phyloP scores from a whole-genome alignment of 1,140 invertebrate species.

The Cotesia chilonis region DNA sequence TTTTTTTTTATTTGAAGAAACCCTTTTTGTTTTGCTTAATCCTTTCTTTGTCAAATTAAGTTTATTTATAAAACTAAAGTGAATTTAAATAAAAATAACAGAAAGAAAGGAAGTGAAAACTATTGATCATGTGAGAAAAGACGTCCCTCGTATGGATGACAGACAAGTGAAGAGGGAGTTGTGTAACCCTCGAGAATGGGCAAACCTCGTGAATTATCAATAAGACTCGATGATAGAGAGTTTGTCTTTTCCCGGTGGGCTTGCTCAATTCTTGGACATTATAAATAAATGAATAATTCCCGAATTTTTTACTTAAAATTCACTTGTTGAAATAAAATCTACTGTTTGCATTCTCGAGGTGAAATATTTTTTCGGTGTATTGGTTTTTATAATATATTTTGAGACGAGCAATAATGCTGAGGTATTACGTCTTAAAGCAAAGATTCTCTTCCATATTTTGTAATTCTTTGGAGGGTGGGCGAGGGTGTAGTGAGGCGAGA shows the following conservation, averaged over 20 bases:
- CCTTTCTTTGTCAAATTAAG: too few species aligned
- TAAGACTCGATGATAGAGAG: slow-evolving; percentile 29
- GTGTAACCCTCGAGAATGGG: slow-evolving; percentile 21
- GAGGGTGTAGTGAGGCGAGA: slow-evolving; percentile 48
- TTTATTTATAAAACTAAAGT: too few species aligned
- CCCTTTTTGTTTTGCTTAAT: too few species aligned
- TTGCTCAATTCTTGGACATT: slow-evolving; percentile 44
- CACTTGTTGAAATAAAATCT: slow-evolving; percentile 1
- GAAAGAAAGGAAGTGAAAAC: too few species aligned
- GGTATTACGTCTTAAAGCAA: slow-evolving; percentile 16
- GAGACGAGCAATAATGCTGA: slow-evolving; percentile 53
- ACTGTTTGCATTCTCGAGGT: too few species aligned
- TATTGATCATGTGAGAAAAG: slow-evolving; percentile 1
- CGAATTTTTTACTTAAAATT: slow-evolving; percentile 33
- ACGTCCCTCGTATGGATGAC: not conserved
- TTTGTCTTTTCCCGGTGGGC: slow-evolving; percentile 17
- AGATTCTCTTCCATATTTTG: too few species aligned
- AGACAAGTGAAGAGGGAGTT: slow-evolving; percentile 4
- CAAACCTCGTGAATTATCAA: slow-evolving; percentile 41
- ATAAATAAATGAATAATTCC: slow-evolving; percentile 46
- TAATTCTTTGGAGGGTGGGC: not conserved
- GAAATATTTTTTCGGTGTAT: not conserved
- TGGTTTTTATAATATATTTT: not conserved
- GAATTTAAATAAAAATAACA: too few species aligned
- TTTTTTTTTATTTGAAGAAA: too few species aligned